Base-by-base conservation (phyloP, 2,888 invertebrate species). In the Sarcophaga variegata region DNA sequence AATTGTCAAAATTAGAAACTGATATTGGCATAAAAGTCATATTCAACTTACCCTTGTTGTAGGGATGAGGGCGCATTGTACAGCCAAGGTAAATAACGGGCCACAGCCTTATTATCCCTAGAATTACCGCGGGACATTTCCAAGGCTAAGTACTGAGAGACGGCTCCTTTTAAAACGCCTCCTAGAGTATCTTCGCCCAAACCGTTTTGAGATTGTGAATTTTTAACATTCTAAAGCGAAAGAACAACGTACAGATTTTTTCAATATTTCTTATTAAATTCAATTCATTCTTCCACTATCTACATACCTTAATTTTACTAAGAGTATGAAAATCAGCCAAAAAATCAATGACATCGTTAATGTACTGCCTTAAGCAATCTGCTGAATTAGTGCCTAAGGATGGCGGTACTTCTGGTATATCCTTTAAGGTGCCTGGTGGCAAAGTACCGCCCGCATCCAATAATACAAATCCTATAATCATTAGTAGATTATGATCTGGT, bases 111-210 rank as follows among this genome's bases (percentile, higher is more conserved):
- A 92, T 96, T 96, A 91, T 98, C 98, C 78, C 98, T 94, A 27
- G 95, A 95, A 92, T 97, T 97, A 80, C 97, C 98, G 81, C 97
- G 94, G 0, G 98, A 97, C 92, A 99, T 96, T 94, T 99, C 99
- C 92, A 99, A 94, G 1, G 99, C 98, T 77, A 99, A 95, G 93
- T 97, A 97, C 93, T 98, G 97, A 0, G 99, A 98, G 69, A 99
- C 96, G 37, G 98, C 98, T 64, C 99, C 98, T 94, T 99, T 99
- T 78, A 99, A 95, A 74, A 98, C 97, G 1, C 99, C 99, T 1
- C 99, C 99, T 45, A 99, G 94, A 0, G 99, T 99, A 93, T 99
- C 99, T 93, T 99, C 99, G 92, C 98, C 98, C 85, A 98, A 94
- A 82, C 97, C 97, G 91, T 94, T 96, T 93, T 94, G 94, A 37